phyloP scores from a whole-genome alignment of 1,140 invertebrate species.

The Latrodectus geometricus region DNA sequence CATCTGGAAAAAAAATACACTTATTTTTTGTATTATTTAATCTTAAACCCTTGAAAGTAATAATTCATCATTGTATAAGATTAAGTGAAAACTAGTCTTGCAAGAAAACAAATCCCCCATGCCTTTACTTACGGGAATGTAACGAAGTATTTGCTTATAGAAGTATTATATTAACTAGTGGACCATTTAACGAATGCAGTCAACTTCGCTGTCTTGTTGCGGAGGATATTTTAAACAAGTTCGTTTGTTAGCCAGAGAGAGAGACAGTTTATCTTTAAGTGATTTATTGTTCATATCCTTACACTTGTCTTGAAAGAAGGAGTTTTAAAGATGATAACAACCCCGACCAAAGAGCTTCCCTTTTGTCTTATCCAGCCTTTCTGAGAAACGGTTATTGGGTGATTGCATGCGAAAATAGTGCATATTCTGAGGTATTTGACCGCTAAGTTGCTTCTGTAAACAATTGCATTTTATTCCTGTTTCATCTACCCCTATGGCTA shows the following conservation, averaged over 20 bases:
- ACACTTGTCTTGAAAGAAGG: background rate
- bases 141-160: background rate
- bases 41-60: background rate
- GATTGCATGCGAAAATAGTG: constrained; percentile 50
- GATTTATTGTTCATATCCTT: background rate
- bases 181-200: background rate
- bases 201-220: background rate
- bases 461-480: constrained; percentile 46
- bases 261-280: background rate
- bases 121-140: background rate
- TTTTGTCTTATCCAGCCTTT: constrained; percentile 48
- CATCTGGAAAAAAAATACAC: too few species aligned
- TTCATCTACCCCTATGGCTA: constrained; percentile 21
- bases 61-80: background rate
- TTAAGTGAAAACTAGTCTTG: background rate
- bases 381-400: constrained; percentile 53
- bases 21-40: background rate
- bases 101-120: background rate
- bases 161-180: background rate
- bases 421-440: constrained; percentile 45
- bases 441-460: constrained; percentile 44
- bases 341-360: constrained; percentile 17
- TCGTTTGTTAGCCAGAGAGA: background rate
- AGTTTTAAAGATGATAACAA: background rate
- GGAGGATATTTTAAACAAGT: background rate